Base-by-base conservation (phyloP, 53 echinoderm and acorn worm genomes). In the Patiria pectinifera region DNA sequence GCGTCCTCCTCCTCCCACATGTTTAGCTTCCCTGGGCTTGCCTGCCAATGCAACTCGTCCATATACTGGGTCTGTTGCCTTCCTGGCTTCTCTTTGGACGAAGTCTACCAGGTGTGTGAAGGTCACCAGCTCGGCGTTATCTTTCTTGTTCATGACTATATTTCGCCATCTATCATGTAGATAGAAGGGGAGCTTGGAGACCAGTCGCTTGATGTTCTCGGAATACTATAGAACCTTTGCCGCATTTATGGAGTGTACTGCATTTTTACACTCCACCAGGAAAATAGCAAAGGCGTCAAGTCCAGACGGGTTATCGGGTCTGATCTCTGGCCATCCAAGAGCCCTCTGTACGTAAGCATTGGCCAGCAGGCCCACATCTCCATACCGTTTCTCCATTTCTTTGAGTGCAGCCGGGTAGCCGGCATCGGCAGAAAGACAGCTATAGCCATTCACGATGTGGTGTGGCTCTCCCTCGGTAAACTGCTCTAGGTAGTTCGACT, bases 401-500 rank as follows among this genome's bases (percentile, higher is more conserved):
- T 44, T 80, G 10, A 80, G 84, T 0, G 94, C 94, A 71, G 93
- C 59, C 2, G 53, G 53, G 82, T 89, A 96, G 22, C 94, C 92
- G 18, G 21, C 3, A 3, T 89, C 43, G 11, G 91, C 78, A 71
- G 93, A 24, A 3, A 62, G 81, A 6, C 92, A 80, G 87, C 94
- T 96, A 16, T 92, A 95, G 24, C 95, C 89, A 16, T 25, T 95
- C 49, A 96, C 96, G 11, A 94, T 88, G 6, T 92, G 74, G 19
- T 86, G 95, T 18, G 95, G 89, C 69, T 92, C 89, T 19, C 94
- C 92, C 15, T 80, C 88, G 3, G 95, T 95, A 22, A 85, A 96
- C 84, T 96, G 96, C 58, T 96, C 91, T 25, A 96, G 61, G 24
- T 82, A 96, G 58, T 91, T 85, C 45, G 94, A 72, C 85, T 82